Evolutionary conservation across 2,113 vertebrate species (phyloP), one percentile per base, ranked within the genome.

Genomic region (Lepus europaeus): DNA sequence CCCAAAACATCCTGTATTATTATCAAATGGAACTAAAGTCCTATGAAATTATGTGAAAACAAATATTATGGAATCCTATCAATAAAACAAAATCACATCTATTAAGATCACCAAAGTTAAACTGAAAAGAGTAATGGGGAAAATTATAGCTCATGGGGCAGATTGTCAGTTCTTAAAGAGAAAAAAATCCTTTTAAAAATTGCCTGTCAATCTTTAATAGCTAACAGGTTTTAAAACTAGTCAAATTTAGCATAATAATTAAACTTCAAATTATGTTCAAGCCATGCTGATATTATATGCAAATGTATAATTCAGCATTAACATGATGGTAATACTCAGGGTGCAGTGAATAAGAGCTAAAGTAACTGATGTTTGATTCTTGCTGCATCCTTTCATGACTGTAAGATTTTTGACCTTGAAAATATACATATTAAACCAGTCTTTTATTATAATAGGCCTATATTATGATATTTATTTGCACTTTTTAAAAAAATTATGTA

Each of bases 181-280:
- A 29, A 70, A 92, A 91, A 69, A 45, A n/a, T 45, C 29, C 56
- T 19, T 69, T 90, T 80, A 73, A 72, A 68, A 23, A 8, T 97
- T 92, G 39, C 64, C 73, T 96, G 68, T 89, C 87, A 85, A 87
- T 93, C 36, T 94, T 96, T 25, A 94, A 74, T 81, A 89, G 78
- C 61, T 74, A 91, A 66, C 3, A 78, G 33, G 69, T 78, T 91
- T 91, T 94, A 79, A 96, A 96, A 84, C 49, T 81, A 78, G 17
- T 85, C 39, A 87, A 53, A 91, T 79, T 96, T 96, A 95, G 63
- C 91, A 78, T 96, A 84, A 87, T 90, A 88, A 95, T 97, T 89
- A 93, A 96, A 87, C 53, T 94, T 87, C 83, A 93, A 72, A 90
- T 93, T 91, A 78, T 91, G 12, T 74, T 86, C 63, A 94, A 79